Conservation (phyloP, 2,797 vertebrate species). For the Scolopax rusticola region DNA sequence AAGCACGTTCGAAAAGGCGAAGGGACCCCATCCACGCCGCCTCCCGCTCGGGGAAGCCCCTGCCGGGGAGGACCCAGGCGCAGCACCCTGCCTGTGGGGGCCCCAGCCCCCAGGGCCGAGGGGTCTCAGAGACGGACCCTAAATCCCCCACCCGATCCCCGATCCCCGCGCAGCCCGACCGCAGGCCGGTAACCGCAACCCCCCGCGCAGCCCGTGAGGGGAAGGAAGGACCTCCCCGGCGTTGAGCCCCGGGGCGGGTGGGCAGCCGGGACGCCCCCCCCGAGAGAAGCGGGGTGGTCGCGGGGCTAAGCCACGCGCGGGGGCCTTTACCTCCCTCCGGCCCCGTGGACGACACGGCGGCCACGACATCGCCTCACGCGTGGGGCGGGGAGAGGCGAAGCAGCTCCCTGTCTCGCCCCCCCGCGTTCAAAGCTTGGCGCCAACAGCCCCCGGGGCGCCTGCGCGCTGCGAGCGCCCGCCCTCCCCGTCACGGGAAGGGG, state of each 20-base stretch:
- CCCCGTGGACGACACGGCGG: neutral
- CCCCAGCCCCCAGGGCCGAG: neutral
- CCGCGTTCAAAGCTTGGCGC: conserved; percentile 19
- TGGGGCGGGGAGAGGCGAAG: no score
- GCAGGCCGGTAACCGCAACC: neutral
- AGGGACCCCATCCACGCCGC: rapidly evolving
- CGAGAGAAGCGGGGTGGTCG: neutral
- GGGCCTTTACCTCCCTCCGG: conserved; percentile 16
- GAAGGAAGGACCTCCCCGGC: no score
- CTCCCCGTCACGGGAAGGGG: neutral
- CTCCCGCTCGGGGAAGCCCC: neutral
- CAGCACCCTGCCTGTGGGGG: neutral
- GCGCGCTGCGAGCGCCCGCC: neutral
- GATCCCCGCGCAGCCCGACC: no score
- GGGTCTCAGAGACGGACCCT: neutral
- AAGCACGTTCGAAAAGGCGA: rapidly evolving
- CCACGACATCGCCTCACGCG: neutral
- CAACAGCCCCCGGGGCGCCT: neutral
- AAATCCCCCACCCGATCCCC: no score
- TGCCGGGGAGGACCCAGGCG: rapidly evolving
- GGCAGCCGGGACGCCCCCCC: no score
- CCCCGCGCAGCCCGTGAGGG: neutral
- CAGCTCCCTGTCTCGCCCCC: neutral
- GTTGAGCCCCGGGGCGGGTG: no score
- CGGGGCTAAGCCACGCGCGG: neutral